Base-by-base conservation (phyloP, 2,888 invertebrate genomes). In the Pterostichus madidus region DNA sequence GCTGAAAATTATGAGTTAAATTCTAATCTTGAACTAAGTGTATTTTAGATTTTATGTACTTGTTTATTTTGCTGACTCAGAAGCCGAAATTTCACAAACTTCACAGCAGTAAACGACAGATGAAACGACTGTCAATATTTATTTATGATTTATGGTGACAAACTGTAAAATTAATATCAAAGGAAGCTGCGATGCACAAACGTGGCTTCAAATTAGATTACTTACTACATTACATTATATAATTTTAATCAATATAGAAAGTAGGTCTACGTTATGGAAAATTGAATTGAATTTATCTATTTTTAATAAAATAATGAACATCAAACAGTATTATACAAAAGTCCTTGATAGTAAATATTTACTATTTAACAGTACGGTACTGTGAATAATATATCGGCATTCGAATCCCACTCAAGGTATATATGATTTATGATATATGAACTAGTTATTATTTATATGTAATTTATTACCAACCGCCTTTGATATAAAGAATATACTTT, bases 41-140 rank as follows among this genome's bases (percentile, higher is more conserved):
- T 17, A 24, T 59, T 59, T 59, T 59, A 59, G 59, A 59, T 59
- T 59, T 39, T 39, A 39, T 39, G 39, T 59, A 59, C 24, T 17
- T 59, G 17, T 59, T 59, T 59, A 59, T 59, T 59, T 59, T 59
- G 24, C 59, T 11, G 8, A 59, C 24, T 59, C 31, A 10, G 31
- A 31, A 64, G 64, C 11, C 64, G 24, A 35, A 35, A 64, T 35
- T 64, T 32, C 35, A 4, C 64, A 64, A 64, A 64, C 64, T 64
- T 64, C 64, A 32, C 13, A 35, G 64, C 35, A 35, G 64, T 64
- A 32, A 17, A 17, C 53, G 31, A 59, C 64, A 64, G 64, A 64
- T 31, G 64, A 46, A 68, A 49, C 64, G 49, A 68, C 68, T 24
- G 52, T 35, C 68, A 80, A 80, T 80, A 80, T 80, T 80, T 80